Percentiles rank a stretch among this genome's conserved stretches.
These are phyloP conservation scores for Blastobasis lacticolella DNA, from an alignment of 2,888 invertebrate genomes.

Conservation along the genomic window DNA sequence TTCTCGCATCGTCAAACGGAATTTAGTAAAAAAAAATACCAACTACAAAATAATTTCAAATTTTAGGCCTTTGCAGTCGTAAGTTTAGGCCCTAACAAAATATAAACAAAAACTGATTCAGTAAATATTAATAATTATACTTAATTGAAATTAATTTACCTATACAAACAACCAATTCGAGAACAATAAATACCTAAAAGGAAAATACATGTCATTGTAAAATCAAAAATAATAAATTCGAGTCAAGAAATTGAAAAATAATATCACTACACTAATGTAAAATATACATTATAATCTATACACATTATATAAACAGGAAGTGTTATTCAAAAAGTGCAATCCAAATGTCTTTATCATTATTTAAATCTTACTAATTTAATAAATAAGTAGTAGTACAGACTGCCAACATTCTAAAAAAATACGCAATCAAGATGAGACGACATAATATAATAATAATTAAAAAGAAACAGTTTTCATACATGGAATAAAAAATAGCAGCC, in stretches of 20 bases:
- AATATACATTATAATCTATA: slow-evolving; percentile 54
- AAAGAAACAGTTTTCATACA: background rate
- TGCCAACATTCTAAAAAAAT: background rate
- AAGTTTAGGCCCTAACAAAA: slow-evolving; percentile 29
- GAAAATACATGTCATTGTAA: slow-evolving; percentile 18
- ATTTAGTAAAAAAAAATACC: slow-evolving; percentile 22
- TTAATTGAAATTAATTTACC: slow-evolving; percentile 14
- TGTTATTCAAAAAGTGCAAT: slow-evolving; percentile 69
- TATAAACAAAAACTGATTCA: slow-evolving; percentile 18
- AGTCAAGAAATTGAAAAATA: slow-evolving; percentile 20
- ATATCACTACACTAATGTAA: slow-evolving; percentile 37
- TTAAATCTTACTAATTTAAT: background rate
- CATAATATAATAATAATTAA: background rate
- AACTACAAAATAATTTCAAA: slow-evolving; percentile 24
- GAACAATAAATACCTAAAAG: slow-evolving; percentile 16
- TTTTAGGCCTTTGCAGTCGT: slow-evolving; percentile 11
- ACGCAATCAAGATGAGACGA: background rate
- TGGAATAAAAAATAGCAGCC: background rate
- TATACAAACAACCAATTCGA: slow-evolving; percentile 30
- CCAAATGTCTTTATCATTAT: slow-evolving; percentile 22
- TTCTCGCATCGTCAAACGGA: slow-evolving; percentile 60
- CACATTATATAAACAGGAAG: slow-evolving; percentile 63
- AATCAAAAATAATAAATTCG: slow-evolving; percentile 19
- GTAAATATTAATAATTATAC: slow-evolving; percentile 16
- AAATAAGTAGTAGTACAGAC: background rate